phyloP scores from a whole-genome alignment of 2,113 vertebrate genomes.

The Pterocles gutturalis region DNA sequence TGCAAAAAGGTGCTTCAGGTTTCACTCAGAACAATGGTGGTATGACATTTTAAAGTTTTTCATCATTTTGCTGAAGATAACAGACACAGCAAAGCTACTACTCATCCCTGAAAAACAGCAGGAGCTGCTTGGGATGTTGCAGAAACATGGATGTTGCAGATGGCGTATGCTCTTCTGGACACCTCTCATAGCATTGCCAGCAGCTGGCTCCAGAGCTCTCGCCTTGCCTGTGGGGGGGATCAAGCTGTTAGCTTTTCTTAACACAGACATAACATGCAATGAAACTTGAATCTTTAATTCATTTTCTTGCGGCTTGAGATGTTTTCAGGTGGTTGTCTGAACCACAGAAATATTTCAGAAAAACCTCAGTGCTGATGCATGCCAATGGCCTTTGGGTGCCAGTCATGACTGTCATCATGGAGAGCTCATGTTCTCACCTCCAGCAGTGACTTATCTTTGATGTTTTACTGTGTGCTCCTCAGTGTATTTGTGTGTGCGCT shows the following conservation, averaged over 20 bases:
- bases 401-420: not conserved
- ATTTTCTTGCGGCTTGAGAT: not conserved
- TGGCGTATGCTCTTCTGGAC: not conserved
- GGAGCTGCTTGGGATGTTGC: not conserved
- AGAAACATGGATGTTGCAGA: not conserved
- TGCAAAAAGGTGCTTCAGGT: not conserved
- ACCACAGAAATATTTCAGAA: not conserved
- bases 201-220: not conserved
- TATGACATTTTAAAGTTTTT: not conserved
- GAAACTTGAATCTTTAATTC: not conserved
- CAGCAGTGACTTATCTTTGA: not conserved
- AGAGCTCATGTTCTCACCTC: not conserved
- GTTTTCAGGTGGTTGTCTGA: not conserved
- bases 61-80: not conserved
- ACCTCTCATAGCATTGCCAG: not conserved
- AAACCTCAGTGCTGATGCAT: not conserved
- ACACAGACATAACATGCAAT: not conserved
- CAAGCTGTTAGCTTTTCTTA: not conserved
- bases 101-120: not conserved
- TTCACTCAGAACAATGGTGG: not conserved
- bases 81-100: not conserved
- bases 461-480: not conserved
- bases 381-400: not conserved
- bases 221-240: not conserved
- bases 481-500: not conserved